Percentiles rank a stretch among this genome's conserved stretches.
Conservation (phyloP, 1,140 invertebrate genomes). For the Panagrolaimus sp. region DNA sequence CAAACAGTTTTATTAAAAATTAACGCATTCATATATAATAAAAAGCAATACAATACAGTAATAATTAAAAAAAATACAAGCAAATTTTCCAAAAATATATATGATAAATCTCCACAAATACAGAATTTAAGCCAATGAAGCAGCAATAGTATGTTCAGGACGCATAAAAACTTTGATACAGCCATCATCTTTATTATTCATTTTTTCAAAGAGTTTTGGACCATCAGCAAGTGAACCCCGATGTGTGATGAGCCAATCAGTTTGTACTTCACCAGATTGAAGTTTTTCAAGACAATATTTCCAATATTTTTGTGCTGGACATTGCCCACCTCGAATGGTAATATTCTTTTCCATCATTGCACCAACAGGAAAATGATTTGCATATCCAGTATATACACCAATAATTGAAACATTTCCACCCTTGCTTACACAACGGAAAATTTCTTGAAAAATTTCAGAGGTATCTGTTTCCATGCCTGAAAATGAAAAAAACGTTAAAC, state of each 20-base stretch:
- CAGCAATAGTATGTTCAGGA: background rate
- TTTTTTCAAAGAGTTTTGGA: conserved; percentile 16
- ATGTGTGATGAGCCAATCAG: conserved; percentile 14
- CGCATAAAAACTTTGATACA: conserved; percentile 19
- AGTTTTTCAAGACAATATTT: conserved; percentile 18
- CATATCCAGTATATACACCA: conserved; percentile 20
- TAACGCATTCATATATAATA: too few species aligned
- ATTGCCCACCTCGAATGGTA: conserved; percentile 14
- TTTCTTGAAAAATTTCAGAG: conserved; percentile 28
- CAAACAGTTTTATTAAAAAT: too few species aligned
- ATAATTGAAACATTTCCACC: conserved; percentile 16
- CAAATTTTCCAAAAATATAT: too few species aligned
- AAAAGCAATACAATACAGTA: too few species aligned
- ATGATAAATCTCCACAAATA: too few species aligned
- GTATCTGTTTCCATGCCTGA: conserved; percentile 28
- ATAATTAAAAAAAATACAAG: too few species aligned
- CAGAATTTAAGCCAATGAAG: too few species aligned
- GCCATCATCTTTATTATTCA: conserved; percentile 18
- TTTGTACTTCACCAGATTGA: conserved; percentile 2
- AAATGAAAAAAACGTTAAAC: background rate
- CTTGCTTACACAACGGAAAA: conserved; percentile 20
- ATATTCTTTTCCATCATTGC: conserved; percentile 21
- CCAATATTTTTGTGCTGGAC: conserved; percentile 18
- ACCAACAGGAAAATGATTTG: conserved; percentile 23
- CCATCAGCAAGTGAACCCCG: conserved; percentile 13